A percentile compares a stretch with the other conserved stretches of the same genome.
Conservation (phyloP, 2,797 vertebrate species). For the Acrossocheilus wenchowensis region DNA sequence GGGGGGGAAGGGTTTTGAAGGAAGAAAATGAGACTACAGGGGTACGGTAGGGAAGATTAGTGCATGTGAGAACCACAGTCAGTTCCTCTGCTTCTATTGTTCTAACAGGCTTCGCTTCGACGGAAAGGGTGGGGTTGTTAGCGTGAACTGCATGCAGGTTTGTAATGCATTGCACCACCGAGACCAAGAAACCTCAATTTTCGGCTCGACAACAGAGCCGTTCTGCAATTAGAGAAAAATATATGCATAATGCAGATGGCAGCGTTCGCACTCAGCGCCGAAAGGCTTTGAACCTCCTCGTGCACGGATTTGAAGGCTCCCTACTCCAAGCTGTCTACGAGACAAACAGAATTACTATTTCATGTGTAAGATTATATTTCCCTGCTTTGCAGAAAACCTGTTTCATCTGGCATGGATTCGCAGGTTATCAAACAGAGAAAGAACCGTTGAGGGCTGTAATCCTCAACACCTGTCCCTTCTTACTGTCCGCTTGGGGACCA, state of each 20-base stretch:
- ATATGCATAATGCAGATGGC: conserved; percentile 51
- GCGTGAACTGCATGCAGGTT: conserved; percentile 4
- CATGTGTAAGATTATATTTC: conserved; percentile 18
- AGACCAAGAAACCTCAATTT: conserved; percentile 21
- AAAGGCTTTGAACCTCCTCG: conserved; percentile 49
- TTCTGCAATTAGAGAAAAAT: conserved; percentile 48
- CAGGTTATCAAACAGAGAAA: conserved; percentile 28
- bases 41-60: conserved; percentile 20
- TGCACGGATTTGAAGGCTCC: conserved; percentile 12
- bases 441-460: conserved; percentile 10
- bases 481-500: conserved; percentile 11
- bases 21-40: conserved; percentile 27
- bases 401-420: conserved; percentile 21
- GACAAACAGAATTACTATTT: conserved; percentile 40
- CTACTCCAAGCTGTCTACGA: conserved; percentile 20
- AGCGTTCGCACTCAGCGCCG: neutral
- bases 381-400: conserved; percentile 18
- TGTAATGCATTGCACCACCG: conserved; percentile 40
- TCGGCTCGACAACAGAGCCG: neutral
- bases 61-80: conserved; percentile 7
- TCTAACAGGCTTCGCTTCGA: conserved; percentile 10
- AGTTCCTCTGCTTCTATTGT: conserved; percentile 35
- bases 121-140: conserved; percentile 18
- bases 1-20: neutral
- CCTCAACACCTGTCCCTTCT: neutral